Percentiles rank a stretch among this genome's conserved stretches.
These are phyloP conservation scores for Aspidapion aeneum DNA, from an alignment of 2,888 invertebrate species.

Conservation along the genomic window DNA sequence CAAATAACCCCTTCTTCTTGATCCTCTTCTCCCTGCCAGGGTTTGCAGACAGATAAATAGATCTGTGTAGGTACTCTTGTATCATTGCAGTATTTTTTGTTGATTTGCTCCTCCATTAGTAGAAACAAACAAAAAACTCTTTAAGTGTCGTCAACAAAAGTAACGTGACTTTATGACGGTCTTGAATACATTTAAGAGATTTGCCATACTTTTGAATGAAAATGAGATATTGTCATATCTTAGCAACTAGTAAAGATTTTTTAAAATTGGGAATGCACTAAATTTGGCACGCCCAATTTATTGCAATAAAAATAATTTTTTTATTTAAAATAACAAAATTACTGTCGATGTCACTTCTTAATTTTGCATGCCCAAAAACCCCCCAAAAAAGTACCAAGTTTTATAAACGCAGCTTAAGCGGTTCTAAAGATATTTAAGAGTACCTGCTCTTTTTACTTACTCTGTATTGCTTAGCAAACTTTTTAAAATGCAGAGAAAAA, in stretches of 20 bases:
- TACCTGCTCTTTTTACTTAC: too few species aligned
- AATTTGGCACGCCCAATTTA: neutral
- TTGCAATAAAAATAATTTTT: neutral
- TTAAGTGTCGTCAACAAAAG: neutral
- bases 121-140: neutral
- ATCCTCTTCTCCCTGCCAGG: constrained; percentile 17
- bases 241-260: neutral
- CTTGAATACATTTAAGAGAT: too few species aligned
- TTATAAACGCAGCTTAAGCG: neutral
- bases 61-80: constrained; percentile 15
- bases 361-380: neutral
- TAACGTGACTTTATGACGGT: too few species aligned
- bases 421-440: too few species aligned
- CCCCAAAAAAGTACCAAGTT: neutral
- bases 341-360: neutral
- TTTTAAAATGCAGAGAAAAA: neutral
- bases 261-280: neutral
- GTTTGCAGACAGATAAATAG: constrained; percentile 14
- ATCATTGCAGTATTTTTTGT: constrained; percentile 8
- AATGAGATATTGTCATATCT: neutral
- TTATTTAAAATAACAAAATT: neutral
- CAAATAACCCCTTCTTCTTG: too few species aligned
- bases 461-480: neutral
- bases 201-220: too few species aligned
- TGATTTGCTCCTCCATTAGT: constrained; percentile 1